Percentiles rank a stretch among this genome's conserved stretches.
These are phyloP conservation scores for Piaya cayana DNA, from an alignment of 2,113 vertebrate species.

Conservation along the genomic window DNA sequence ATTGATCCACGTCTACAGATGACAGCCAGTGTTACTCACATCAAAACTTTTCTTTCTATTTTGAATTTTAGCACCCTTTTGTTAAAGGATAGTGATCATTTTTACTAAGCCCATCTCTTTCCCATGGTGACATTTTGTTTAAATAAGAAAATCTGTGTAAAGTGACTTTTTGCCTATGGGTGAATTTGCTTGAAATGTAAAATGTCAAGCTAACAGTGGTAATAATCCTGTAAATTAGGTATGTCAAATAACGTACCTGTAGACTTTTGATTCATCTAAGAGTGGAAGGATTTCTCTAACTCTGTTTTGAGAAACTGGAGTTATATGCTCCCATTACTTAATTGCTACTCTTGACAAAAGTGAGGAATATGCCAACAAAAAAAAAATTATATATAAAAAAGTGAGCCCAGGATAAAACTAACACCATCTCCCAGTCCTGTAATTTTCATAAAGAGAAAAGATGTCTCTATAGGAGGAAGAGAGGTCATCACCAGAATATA, in stretches of 20 bases:
- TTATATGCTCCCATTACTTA: conserved; percentile 39
- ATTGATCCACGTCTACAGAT: neutral
- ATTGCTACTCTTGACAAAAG: conserved; percentile 35
- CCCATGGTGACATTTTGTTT: conserved; percentile 57
- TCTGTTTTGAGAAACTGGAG: conserved; percentile 43
- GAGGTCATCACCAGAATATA: neutral
- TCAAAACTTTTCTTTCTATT: conserved; percentile 11
- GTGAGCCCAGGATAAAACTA: conserved; percentile 10
- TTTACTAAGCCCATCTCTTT: conserved; percentile 26
- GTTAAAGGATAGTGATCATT: conserved; percentile 17
- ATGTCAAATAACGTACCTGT: conserved; percentile 58
- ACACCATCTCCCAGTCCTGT: neutral
- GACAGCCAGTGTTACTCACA: neutral
- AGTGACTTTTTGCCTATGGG: conserved; percentile 60
- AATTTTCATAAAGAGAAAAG: neutral
- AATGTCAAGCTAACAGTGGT: conserved; percentile 65
- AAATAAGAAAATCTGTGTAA: conserved; percentile 69
- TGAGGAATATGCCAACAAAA: neutral
- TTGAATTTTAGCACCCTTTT: neutral
- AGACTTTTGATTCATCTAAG: conserved; percentile 63
- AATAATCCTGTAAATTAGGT: conserved; percentile 53
- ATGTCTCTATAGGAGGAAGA: neutral
- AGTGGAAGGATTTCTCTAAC: conserved; percentile 23
- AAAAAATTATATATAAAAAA: conserved; percentile 30
- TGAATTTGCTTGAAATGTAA: conserved; percentile 71